Conservation (phyloP, 1,140 invertebrate genomes). For the Orchesella cincta region DNA sequence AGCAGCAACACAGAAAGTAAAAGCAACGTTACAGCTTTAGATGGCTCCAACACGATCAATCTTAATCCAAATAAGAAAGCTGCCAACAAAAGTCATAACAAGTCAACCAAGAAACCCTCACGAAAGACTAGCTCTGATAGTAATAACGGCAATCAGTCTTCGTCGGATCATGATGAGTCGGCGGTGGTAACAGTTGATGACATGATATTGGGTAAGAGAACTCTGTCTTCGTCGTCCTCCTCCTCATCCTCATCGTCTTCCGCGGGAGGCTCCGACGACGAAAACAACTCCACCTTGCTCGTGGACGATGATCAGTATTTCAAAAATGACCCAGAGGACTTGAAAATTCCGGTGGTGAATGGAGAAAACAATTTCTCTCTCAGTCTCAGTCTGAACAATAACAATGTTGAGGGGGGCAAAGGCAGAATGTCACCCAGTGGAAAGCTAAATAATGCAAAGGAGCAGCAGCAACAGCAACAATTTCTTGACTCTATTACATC, state of each 20-base stretch:
- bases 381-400: constrained; percentile 13
- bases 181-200: neutral
- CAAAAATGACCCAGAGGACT: constrained; percentile 20
- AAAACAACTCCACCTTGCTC: neutral
- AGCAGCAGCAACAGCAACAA: constrained; percentile 5
- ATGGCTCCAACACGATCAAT: constrained; percentile 16
- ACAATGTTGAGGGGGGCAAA: constrained; percentile 16
- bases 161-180: constrained; percentile 22
- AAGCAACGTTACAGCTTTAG: neutral
- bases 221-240: constrained; percentile 18
- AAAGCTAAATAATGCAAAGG: neutral
- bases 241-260: neutral
- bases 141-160: constrained; percentile 27
- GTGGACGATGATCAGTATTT: constrained; percentile 18
- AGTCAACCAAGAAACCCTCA: constrained; percentile 23
- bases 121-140: constrained; percentile 15
- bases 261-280: neutral
- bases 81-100: constrained; percentile 27
- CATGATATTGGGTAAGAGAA: neutral
- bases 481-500: neutral
- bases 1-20: neutral
- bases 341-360: neutral
- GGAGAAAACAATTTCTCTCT: constrained; percentile 23
- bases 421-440: neutral
- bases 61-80: constrained; percentile 14